A percentile compares a stretch with the other conserved stretches of the same genome.
phyloP scores from a whole-genome alignment of 2,888 invertebrate genomes.

The Drosophila kokeensis region DNA sequence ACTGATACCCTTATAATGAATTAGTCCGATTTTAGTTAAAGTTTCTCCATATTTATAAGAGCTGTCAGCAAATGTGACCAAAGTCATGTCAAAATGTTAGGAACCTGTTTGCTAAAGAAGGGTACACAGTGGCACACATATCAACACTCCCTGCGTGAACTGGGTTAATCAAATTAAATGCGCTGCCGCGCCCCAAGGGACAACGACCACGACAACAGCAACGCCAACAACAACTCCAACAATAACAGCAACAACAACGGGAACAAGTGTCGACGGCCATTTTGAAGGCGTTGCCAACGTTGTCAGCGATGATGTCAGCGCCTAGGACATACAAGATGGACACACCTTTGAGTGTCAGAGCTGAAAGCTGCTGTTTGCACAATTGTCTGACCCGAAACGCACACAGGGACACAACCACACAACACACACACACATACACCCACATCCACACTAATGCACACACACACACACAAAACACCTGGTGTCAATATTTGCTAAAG shows the following conservation, averaged over 20 bases:
- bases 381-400: slow-evolving; percentile 54
- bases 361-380: slow-evolving; percentile 74
- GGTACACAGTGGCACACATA: slow-evolving; percentile 35
- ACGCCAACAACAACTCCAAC: slow-evolving; percentile 14
- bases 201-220: slow-evolving; percentile 30
- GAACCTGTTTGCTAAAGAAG: slow-evolving; percentile 5
- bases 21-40: slow-evolving; percentile 1
- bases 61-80: neutral
- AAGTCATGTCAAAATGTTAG: neutral
- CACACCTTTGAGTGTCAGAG: slow-evolving; percentile 73
- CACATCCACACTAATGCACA: slow-evolving; percentile 14
- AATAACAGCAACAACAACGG: slow-evolving; percentile 24
- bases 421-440: slow-evolving; percentile 13
- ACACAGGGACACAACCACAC: slow-evolving; percentile 22
- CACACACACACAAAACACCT: slow-evolving; percentile 12
- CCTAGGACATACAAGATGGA: slow-evolving; percentile 48
- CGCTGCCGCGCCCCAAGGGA: slow-evolving; percentile 73
- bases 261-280: slow-evolving; percentile 51
- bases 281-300: slow-evolving; percentile 72
- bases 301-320: slow-evolving; percentile 76
- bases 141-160: slow-evolving; percentile 59
- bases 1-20: slow-evolving; percentile 10
- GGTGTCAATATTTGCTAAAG: slow-evolving; percentile 52
- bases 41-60: slow-evolving; percentile 1
- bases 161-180: slow-evolving; percentile 83